Evolutionary conservation across 2,888 invertebrate genomes (phyloP), one percentile per base, ranked within the genome.

Genomic region (Orchestes rusci): DNA sequence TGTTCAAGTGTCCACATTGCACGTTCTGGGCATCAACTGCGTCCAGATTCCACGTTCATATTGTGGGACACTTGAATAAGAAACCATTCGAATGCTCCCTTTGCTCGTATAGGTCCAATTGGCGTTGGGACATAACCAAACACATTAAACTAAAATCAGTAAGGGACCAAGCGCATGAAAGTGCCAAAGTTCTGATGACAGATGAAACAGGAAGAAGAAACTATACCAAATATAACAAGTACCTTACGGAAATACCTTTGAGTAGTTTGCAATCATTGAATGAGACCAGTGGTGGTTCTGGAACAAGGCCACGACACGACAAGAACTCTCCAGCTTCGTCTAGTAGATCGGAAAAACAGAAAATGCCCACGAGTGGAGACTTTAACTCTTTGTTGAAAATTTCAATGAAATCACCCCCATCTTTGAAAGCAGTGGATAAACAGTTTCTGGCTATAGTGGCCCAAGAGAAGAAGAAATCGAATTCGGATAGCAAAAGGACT

Each of bases 121-220:
- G 94, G 93, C 80, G 93, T 53, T 94, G 93, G 89, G 95, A 95
- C 70, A 91, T 95, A 48, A 90, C 91, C 17, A 91, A 95, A 67
- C 96, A 96, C 67, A 93, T 95, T 53, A 84, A 90, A 60, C 73
- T 92, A 58, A 92, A 91, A 72, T 84, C 87, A 4, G 84, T 84
- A 16, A 76, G 89, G 52, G 91, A 90, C 70, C 82, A 83, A 38
- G 81, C 80, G 36, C 92, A 92, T 67, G 79, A 80, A 58, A 77
- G 77, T 50, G 87, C 85, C 37, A 82, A 84, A 68, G 89, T 92
- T 32, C 72, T 92, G 43, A 86, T 92, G 83, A 91, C 89, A 37
- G 91, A 92, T 64, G 90, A 91, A 69, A 88, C 90, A 28, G 92
- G 92, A 5, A 75, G 90, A 51, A 76, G 91, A 54, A 91, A 92